A percentile compares a stretch with the other conserved stretches of the same genome.
Evolutionary conservation across 1,140 invertebrate species (phyloP).

Genomic region (Trichonephila clavipes): DNA sequence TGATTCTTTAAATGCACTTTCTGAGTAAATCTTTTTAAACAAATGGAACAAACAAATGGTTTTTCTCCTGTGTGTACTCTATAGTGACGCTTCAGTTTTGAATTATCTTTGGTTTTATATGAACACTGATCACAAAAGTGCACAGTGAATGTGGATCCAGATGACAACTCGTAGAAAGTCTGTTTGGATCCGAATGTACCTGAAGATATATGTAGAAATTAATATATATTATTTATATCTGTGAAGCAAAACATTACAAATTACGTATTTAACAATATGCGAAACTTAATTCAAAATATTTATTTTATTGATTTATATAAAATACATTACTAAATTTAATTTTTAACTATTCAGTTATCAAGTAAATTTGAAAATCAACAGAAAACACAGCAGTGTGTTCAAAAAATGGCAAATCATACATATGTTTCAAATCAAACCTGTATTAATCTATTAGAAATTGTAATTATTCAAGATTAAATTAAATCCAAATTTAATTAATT

Average conservation of each 20-base stretch:
- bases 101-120: not conserved
- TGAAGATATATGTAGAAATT: not conserved
- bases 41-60: conserved; percentile 6
- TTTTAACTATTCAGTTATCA: too few relatives aligned
- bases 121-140: not conserved
- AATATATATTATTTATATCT: not conserved
- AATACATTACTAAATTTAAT: too few relatives aligned
- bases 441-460: too few relatives aligned
- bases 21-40: not conserved
- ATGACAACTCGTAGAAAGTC: not conserved
- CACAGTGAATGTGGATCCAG: not conserved
- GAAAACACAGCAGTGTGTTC: too few relatives aligned
- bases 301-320: too few relatives aligned
- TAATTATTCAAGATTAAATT: too few relatives aligned
- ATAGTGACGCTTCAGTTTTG: not conserved
- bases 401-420: too few relatives aligned
- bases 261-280: too few relatives aligned
- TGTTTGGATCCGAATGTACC: not conserved
- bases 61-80: not conserved
- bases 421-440: too few relatives aligned
- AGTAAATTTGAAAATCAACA: too few relatives aligned
- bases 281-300: too few relatives aligned
- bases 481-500: too few relatives aligned
- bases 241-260: not conserved
- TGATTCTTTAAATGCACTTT: not conserved